These are phyloP conservation scores for Limnephilus auricula DNA, from an alignment of 2,888 invertebrate species.

Conservation along the genomic window DNA sequence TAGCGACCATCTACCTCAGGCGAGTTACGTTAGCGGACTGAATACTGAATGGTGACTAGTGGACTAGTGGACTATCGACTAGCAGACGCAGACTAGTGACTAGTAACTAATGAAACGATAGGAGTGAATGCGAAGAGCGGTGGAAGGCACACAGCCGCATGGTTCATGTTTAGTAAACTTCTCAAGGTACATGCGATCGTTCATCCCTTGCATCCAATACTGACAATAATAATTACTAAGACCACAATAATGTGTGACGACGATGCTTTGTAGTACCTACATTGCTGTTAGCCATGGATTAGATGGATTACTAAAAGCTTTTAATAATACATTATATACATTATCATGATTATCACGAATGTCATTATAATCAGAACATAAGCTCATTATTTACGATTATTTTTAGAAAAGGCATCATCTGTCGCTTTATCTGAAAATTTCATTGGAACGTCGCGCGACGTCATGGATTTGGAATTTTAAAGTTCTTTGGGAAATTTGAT, in stretches of 20 bases:
- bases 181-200: not conserved
- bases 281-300: not conserved
- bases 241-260: not conserved
- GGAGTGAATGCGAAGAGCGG: not conserved
- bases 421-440: not conserved
- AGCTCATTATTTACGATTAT: not conserved
- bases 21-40: not conserved
- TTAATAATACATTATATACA: not conserved
- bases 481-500: not conserved
- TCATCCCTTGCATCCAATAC: conserved; percentile 2
- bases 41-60: not conserved
- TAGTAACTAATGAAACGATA: not conserved
- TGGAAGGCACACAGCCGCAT: not conserved
- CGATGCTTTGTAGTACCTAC: not conserved
- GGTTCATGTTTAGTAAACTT: not conserved
- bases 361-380: not conserved
- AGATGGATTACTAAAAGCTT: not conserved
- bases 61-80: no score
- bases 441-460: not conserved
- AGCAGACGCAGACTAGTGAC: not conserved
- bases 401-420: not conserved
- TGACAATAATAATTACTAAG: no score
- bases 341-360: not conserved
- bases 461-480: not conserved
- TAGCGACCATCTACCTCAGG: not conserved